Percentiles rank a stretch among this genome's conserved stretches.
phyloP scores from a whole-genome alignment of 1,140 invertebrate species.

The Aphis gossypii region DNA sequence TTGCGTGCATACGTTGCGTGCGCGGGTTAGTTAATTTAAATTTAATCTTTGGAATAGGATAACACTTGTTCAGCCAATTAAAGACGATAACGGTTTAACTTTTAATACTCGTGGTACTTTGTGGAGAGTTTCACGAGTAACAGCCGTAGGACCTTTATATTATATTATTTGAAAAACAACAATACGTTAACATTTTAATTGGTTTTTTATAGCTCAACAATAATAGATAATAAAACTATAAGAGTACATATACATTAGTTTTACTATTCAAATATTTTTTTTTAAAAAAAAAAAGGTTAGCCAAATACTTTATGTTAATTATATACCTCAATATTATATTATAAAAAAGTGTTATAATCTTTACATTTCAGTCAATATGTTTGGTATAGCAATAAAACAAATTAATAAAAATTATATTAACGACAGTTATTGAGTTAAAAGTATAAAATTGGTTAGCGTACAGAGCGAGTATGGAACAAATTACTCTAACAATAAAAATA shows the following conservation, averaged over 20 bases:
- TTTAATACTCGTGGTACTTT: background rate
- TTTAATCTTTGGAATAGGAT: slow-evolving; percentile 7
- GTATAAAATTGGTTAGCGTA: background rate
- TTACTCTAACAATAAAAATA: background rate
- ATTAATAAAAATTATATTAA: background rate
- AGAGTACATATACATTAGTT: background rate
- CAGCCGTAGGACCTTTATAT: background rate
- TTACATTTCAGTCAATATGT: background rate
- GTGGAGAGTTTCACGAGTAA: background rate
- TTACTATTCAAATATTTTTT: no score
- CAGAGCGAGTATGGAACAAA: background rate
- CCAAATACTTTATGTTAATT: background rate
- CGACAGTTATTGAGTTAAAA: background rate
- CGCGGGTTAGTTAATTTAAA: slow-evolving; percentile 43
- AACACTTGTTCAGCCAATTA: slow-evolving; percentile 10
- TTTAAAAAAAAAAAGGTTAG: background rate
- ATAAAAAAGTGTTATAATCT: background rate
- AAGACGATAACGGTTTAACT: slow-evolving; percentile 8
- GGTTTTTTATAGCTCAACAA: background rate
- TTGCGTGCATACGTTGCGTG: background rate
- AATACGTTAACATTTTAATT: background rate
- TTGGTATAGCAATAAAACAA: background rate
- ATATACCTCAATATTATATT: background rate
- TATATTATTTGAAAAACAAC: background rate
- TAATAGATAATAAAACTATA: background rate